These are phyloP conservation scores for Eptatretus burgeri DNA, from an alignment of 2,113 vertebrate genomes.

Conservation along the genomic window DNA sequence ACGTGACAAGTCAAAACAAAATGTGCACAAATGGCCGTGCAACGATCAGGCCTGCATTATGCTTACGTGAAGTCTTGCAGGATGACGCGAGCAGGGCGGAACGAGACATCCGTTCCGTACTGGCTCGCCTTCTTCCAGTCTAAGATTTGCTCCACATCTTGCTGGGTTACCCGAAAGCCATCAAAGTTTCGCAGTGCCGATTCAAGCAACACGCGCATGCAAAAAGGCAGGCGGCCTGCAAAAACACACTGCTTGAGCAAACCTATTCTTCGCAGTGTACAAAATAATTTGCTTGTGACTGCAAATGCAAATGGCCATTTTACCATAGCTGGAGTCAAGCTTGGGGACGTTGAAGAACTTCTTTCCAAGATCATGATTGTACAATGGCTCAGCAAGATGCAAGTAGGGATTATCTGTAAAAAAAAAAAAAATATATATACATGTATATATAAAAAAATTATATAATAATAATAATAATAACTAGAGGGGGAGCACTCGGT, in stretches of 20 bases:
- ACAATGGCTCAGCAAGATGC: neutral
- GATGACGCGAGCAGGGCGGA: conserved; percentile 72
- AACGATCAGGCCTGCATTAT: neutral
- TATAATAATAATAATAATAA: no score
- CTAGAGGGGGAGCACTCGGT: no score
- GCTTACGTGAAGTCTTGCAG: conserved; percentile 89
- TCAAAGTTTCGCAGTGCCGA: conserved; percentile 71
- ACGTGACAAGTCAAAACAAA: neutral
- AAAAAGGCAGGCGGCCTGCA: conserved; percentile 47
- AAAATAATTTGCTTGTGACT: neutral
- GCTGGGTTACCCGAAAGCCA: conserved; percentile 51
- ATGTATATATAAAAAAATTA: no score
- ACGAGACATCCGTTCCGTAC: conserved; percentile 58
- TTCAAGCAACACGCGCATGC: conserved; percentile 62
- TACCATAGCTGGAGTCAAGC: conserved; percentile 2
- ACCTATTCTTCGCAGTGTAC: neutral
- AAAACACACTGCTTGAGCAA: neutral
- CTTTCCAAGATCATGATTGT: neutral
- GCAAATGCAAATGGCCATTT: neutral
- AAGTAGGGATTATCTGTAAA: conserved; percentile 3
- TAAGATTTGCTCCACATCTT: conserved; percentile 64
- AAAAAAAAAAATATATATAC: neutral
- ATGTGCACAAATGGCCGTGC: no score
- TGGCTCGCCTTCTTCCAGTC: conserved; percentile 52
- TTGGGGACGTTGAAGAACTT: conserved; percentile 5